Evolutionary conservation across 2,797 vertebrate genomes (phyloP), one percentile per base, ranked within the genome.

Genomic region (Enteromius paludinosus): DNA sequence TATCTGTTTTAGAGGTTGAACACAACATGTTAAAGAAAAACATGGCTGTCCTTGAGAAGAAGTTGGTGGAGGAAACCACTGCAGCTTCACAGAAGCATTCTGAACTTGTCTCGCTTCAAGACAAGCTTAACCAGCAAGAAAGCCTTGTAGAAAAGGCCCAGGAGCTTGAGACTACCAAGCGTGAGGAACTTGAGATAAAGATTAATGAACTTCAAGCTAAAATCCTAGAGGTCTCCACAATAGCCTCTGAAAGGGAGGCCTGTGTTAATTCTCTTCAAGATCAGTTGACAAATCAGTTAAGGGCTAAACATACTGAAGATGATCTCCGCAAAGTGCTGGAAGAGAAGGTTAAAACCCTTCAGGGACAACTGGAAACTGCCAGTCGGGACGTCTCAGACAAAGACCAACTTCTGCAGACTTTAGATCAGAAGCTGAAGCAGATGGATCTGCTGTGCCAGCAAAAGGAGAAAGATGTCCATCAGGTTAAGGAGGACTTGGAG

Each of bases 231-330:
- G 35, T 83, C 18, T 61, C 80, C 1, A n/a, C 23, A 49, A 15
- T 79, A 38, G 82, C 82, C 18, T 79, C 84, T 56, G 81, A 82
- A 25, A 87, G n/a, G n/a, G 84, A 87, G 65, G 35, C 56, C 4
- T 25, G n/a, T n/a, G 28, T 83, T 9, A 30, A 38, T 33, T 71
- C 76, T 35, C 81, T 83, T 38, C 30, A 64, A n/a, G 76, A 73
- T 33, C 25, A 86, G 41, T 10, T 88, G 12, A 73, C 49, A 1
- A 59, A 62, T 33, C 77, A 82, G 1, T 38, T 75, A 9, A 81
- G 5, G 4, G 4, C 72, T 78, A 90, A 91, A 84, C 92, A 94
- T 59, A 73, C 82, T 25, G 75, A 79, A 79, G 83, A 82, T 73
- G 77, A 78, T 78, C 54, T 81, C 20, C 54, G 79, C 33, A 83